A percentile compares a stretch with the other conserved stretches of the same genome.
These are phyloP conservation scores for Lamellibrachia columna DNA, from an alignment of 2,888 invertebrate genomes.

Conservation along the genomic window DNA sequence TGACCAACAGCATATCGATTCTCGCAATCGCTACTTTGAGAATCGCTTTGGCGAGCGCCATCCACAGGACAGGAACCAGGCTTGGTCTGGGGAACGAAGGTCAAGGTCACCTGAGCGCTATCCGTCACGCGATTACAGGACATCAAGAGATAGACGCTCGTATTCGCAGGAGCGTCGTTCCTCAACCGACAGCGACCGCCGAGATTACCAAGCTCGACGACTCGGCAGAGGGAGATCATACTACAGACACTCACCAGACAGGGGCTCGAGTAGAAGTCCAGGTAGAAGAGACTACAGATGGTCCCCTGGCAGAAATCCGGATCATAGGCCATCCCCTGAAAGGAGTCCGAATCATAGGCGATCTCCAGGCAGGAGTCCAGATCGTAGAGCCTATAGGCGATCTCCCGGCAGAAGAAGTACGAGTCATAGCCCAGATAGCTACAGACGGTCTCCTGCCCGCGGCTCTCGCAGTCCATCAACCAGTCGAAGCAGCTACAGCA, in stretches of 20 bases:
- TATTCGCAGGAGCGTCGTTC: constrained; percentile 1
- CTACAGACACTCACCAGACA: background rate
- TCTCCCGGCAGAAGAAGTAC: background rate
- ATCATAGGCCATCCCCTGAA: background rate
- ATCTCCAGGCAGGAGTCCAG: background rate
- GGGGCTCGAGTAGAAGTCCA: background rate
- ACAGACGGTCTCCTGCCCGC: background rate
- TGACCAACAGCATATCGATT: background rate
- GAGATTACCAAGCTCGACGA: background rate
- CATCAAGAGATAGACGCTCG: background rate
- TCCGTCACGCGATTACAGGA: background rate
- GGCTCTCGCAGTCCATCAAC: background rate
- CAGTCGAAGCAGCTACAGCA: constrained; percentile 11
- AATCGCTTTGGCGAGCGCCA: background rate
- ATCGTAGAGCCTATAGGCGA: background rate
- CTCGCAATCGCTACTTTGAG: background rate
- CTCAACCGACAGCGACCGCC: background rate
- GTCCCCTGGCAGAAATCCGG: background rate
- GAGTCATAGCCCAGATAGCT: background rate
- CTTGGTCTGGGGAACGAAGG: background rate
- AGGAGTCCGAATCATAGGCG: background rate
- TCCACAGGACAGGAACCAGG: background rate
- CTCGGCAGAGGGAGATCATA: background rate
- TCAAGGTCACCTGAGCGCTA: background rate
- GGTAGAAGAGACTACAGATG: background rate